These are phyloP conservation scores for Andrena bucephala DNA, from an alignment of 2,888 invertebrate species.

Conservation along the genomic window DNA sequence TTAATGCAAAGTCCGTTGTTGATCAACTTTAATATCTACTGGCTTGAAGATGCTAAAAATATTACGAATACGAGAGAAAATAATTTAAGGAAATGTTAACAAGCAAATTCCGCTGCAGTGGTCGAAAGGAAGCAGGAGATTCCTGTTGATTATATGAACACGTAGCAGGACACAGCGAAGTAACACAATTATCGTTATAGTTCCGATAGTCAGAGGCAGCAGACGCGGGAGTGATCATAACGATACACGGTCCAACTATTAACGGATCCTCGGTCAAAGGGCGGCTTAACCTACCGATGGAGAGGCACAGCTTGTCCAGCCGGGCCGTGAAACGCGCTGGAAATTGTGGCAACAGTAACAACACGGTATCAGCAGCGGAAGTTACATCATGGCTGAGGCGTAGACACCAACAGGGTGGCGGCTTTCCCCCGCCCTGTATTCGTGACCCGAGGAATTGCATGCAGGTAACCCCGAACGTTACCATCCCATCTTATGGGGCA, in stretches of 20 bases:
- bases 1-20: no score
- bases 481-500: conserved; percentile 64
- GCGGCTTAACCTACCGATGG: conserved; percentile 52
- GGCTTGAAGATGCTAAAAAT: no score
- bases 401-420: conserved; percentile 30
- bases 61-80: not conserved
- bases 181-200: conserved; percentile 48
- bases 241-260: conserved; percentile 63
- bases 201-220: not conserved
- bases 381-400: conserved; percentile 38
- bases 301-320: conserved; percentile 55
- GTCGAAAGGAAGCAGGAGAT: not conserved
- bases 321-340: conserved; percentile 63
- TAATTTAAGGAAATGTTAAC: not conserved
- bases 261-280: conserved; percentile 72
- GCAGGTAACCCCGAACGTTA: conserved; percentile 56
- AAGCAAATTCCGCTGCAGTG: not conserved
- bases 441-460: conserved; percentile 31
- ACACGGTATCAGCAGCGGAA: conserved; percentile 45
- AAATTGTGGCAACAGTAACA: conserved; percentile 61
- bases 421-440: conserved; percentile 17
- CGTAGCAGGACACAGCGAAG: conserved; percentile 4
- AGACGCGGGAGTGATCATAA: conserved; percentile 30
- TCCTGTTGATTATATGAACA: not conserved
- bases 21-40: no score